Conservation (phyloP, 2,113 vertebrate species). For the Macroglossus sobrinus region DNA sequence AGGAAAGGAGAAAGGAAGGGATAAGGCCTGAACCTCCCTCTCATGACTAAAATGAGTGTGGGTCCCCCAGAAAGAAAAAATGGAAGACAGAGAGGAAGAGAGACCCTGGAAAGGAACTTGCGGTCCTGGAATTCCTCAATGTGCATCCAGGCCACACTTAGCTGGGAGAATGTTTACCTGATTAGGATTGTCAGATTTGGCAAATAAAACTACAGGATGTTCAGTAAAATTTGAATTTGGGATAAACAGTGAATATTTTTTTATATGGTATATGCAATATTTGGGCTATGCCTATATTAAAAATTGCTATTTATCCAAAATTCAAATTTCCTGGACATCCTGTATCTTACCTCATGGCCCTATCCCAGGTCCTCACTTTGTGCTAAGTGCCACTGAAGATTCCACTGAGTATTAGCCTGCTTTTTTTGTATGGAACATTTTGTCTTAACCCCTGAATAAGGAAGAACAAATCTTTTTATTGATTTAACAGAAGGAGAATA, state of each 20-base stretch:
- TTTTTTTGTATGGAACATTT: slow-evolving; percentile 4
- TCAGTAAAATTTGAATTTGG: not conserved
- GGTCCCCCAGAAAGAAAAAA: not conserved
- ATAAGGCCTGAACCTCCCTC: not conserved
- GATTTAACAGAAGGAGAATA: not conserved
- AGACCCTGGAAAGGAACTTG: not conserved
- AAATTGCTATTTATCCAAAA: not conserved
- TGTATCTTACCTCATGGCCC: not conserved
- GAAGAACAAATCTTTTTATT: slow-evolving; percentile 13
- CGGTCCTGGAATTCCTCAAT: not conserved
- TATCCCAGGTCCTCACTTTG: not conserved
- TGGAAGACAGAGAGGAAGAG: not conserved
- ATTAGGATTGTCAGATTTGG: not conserved
- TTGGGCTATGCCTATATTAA: not conserved
- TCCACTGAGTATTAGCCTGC: not conserved
- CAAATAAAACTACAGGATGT: not conserved
- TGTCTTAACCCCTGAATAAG: slow-evolving; percentile 30
- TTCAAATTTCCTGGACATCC: not conserved
- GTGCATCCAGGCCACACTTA: not conserved
- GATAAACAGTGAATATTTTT: not conserved
- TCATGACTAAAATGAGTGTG: not conserved
- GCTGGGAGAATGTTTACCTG: not conserved
- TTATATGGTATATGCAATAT: not conserved
- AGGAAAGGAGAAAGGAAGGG: not conserved
- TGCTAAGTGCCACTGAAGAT: not conserved